Evolutionary conservation across 1,140 invertebrate genomes (phyloP).

Genomic region (Bombus superbus): DNA sequence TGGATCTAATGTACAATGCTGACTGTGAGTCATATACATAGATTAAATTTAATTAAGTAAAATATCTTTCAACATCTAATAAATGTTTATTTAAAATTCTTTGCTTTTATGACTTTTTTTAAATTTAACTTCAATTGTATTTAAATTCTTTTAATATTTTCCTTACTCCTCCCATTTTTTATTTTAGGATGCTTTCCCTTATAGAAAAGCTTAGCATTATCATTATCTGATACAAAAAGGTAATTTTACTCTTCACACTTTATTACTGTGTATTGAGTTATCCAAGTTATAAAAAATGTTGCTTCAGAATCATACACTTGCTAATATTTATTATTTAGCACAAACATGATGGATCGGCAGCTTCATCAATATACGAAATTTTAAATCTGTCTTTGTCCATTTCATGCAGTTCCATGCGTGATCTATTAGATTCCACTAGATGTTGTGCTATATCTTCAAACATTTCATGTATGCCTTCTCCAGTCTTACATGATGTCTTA

Average conservation of each 20-base stretch:
- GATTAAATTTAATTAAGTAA: conserved; percentile 36
- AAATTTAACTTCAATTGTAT: conserved; percentile 4
- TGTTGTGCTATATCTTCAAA: conserved; percentile 93
- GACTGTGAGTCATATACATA: conserved; percentile 54
- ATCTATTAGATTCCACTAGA: conserved; percentile 89
- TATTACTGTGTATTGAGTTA: conserved; percentile 17
- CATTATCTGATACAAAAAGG: conserved; percentile 47
- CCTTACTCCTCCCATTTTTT: not conserved
- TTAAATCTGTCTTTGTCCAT: conserved; percentile 91
- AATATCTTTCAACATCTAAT: conserved; percentile 47
- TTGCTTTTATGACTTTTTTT: not conserved
- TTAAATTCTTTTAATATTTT: conserved; percentile 25
- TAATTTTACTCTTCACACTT: conserved; percentile 9
- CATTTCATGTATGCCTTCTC: conserved; percentile 94
- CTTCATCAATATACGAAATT: conserved; percentile 86
- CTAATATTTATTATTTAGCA: conserved; percentile 82
- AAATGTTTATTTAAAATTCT: conserved; percentile 53
- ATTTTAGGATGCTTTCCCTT: conserved; percentile 18
- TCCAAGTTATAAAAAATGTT: conserved; percentile 31
- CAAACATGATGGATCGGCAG: conserved; percentile 86
- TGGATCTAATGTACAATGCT: conserved; percentile 42
- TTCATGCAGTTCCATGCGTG: conserved; percentile 91
- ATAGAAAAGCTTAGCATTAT: conserved; percentile 48
- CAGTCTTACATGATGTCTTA: conserved; percentile 95
- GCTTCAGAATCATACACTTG: conserved; percentile 12